These are phyloP conservation scores for Cantharis lateralis DNA, from an alignment of 2,888 invertebrate species.

Conservation along the genomic window DNA sequence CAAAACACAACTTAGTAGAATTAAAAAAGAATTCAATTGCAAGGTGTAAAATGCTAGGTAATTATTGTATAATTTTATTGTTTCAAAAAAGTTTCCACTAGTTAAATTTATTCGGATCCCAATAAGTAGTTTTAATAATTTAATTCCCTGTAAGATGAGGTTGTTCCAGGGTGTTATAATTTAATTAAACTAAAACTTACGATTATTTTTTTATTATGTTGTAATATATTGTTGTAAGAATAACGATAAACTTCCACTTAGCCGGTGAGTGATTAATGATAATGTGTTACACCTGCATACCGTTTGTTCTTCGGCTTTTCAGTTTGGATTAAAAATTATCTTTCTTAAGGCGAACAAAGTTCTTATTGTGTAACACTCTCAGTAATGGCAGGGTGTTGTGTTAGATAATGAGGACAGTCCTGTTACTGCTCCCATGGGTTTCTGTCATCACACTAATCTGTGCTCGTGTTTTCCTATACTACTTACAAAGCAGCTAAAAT, in stretches of 20 bases:
- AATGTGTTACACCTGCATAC: conserved; percentile 13
- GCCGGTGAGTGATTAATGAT: not conserved
- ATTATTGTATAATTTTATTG: not conserved
- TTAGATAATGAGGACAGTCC: conserved; percentile 33
- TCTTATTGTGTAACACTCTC: conserved; percentile 14
- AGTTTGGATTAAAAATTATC: conserved; percentile 16
- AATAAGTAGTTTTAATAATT: not conserved
- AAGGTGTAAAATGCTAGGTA: not conserved
- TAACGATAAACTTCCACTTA: not conserved
- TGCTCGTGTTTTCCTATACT: conserved; percentile 5
- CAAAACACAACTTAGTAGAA: not conserved
- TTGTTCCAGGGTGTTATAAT: not conserved
- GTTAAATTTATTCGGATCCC: not conserved
- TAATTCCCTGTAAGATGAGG: not conserved
- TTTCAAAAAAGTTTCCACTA: not conserved
- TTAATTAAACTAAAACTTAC: not conserved
- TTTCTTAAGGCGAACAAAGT: conserved; percentile 11
- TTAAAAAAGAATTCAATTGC: not conserved
- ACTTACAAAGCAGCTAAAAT: conserved; percentile 5
- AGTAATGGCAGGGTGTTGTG: conserved; percentile 8
- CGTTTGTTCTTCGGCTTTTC: conserved; percentile 11
- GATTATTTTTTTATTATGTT: not conserved
- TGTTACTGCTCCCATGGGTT: conserved; percentile 31
- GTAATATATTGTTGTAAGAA: not conserved
- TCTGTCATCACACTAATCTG: conserved; percentile 28